Evolutionary conservation across 2,113 vertebrate species (phyloP).

Genomic region (Mesoclemmys tuberculata): DNA sequence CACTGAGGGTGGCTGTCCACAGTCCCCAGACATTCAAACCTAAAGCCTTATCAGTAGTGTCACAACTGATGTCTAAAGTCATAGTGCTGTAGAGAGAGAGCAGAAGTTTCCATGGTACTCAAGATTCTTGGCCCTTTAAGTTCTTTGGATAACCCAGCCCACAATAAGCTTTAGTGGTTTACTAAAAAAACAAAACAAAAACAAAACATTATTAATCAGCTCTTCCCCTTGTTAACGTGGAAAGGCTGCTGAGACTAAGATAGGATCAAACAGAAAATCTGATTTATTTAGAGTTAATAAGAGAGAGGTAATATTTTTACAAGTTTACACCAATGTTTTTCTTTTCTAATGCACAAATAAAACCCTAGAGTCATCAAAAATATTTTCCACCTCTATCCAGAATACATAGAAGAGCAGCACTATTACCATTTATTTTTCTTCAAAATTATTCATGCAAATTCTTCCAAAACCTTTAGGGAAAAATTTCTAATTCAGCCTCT

Average conservation of each 20-base stretch:
- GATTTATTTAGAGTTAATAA: neutral
- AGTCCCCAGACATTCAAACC: neutral
- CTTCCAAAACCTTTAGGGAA: neutral
- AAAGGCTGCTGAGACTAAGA: neutral
- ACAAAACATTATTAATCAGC: neutral
- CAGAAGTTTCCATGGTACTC: accelerated
- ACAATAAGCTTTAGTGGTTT: accelerated
- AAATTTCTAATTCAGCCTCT: neutral
- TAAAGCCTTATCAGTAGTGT: neutral
- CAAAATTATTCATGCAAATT: neutral
- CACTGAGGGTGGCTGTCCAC: neutral
- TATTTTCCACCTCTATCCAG: neutral
- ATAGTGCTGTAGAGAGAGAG: neutral
- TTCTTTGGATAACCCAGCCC: accelerated
- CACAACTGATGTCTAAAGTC: accelerated
- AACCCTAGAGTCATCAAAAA: neutral
- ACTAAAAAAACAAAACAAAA: neutral
- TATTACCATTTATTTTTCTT: neutral
- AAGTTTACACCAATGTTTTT: neutral
- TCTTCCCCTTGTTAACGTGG: neutral
- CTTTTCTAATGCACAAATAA: neutral
- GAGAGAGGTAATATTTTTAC: neutral
- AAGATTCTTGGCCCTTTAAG: neutral
- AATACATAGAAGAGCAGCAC: neutral
- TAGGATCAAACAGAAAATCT: neutral